A percentile compares a stretch with the other conserved stretches of the same genome.
Evolutionary conservation across 2,797 vertebrate genomes (phyloP).

Genomic region (Lutra lutra): DNA sequence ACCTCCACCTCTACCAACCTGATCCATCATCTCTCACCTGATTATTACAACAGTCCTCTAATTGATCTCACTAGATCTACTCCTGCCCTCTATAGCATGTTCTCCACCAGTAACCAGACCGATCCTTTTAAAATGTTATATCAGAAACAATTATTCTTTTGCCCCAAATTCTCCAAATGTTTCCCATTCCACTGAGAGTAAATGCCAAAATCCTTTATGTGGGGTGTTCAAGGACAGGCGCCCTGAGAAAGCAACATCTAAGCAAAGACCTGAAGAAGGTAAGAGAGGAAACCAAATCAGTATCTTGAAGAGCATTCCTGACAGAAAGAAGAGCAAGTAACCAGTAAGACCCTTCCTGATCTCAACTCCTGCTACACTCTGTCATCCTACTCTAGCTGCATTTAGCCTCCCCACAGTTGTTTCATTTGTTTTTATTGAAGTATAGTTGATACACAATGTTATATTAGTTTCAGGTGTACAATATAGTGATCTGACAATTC

Average conservation of each 20-base stretch:
- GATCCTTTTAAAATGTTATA: neutral
- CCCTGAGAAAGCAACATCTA: neutral
- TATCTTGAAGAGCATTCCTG: neutral
- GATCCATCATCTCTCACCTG: neutral
- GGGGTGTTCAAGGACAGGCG: neutral
- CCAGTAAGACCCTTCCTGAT: neutral
- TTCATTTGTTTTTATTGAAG: neutral
- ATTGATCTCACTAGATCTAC: neutral
- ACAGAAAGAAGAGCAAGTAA: neutral
- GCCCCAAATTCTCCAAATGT: neutral
- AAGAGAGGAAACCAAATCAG: neutral
- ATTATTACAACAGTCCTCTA: constrained; percentile 3
- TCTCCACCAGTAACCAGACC: neutral
- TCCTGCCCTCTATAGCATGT: neutral
- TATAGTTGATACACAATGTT: neutral
- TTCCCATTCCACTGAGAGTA: neutral
- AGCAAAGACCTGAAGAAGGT: neutral
- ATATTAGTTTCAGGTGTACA: neutral
- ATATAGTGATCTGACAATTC: neutral
- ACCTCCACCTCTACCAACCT: constrained; percentile 32
- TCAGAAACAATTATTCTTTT: neutral
- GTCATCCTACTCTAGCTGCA: neutral
- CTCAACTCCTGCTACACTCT: neutral
- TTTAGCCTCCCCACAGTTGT: neutral
- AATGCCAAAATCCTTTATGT: neutral